Evolutionary conservation across 2,797 vertebrate genomes (phyloP).

Genomic region (Anableps anableps): DNA sequence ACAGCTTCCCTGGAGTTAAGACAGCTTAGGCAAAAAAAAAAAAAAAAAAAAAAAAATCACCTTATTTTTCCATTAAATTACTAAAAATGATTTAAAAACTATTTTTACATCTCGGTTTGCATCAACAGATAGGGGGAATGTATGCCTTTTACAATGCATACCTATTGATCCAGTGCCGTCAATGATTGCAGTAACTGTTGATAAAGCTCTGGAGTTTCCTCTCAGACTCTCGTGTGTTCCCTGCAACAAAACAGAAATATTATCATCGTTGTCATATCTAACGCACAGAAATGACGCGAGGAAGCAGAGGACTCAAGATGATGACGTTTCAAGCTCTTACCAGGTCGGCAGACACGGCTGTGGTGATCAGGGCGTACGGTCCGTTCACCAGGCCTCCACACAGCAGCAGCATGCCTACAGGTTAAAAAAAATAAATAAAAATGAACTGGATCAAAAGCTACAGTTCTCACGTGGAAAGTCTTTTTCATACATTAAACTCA

Average conservation of each 20-base stretch:
- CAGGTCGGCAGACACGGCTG: slow-evolving; percentile 95
- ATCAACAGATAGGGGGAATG: neutral
- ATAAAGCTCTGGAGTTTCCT: slow-evolving; percentile 93
- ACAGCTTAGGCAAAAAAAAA: too few relatives aligned
- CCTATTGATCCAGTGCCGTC: slow-evolving; percentile 96
- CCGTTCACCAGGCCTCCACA: slow-evolving; percentile 95
- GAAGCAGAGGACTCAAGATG: slow-evolving; percentile 14
- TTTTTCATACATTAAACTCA: neutral
- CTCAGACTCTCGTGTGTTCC: slow-evolving; percentile 93
- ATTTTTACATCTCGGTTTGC: neutral
- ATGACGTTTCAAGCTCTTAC: slow-evolving; percentile 75
- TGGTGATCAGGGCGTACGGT: slow-evolving; percentile 96
- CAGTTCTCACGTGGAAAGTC: neutral
- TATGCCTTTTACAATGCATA: slow-evolving; percentile 43
- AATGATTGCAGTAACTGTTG: slow-evolving; percentile 96
- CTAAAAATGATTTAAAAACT: neutral
- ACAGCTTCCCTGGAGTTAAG: too few relatives aligned
- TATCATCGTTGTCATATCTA: neutral
- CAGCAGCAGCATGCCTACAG: slow-evolving; percentile 89
- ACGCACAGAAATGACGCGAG: neutral
- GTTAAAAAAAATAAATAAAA: neutral
- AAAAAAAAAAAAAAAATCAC: neutral
- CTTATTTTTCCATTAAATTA: neutral
- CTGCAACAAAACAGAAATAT: slow-evolving; percentile 68
- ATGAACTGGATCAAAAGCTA: neutral